Percentiles rank a stretch among this genome's conserved stretches.
These are phyloP conservation scores for Brachionus plicatilis DNA, from an alignment of 1,140 invertebrate genomes.

Conservation along the genomic window DNA sequence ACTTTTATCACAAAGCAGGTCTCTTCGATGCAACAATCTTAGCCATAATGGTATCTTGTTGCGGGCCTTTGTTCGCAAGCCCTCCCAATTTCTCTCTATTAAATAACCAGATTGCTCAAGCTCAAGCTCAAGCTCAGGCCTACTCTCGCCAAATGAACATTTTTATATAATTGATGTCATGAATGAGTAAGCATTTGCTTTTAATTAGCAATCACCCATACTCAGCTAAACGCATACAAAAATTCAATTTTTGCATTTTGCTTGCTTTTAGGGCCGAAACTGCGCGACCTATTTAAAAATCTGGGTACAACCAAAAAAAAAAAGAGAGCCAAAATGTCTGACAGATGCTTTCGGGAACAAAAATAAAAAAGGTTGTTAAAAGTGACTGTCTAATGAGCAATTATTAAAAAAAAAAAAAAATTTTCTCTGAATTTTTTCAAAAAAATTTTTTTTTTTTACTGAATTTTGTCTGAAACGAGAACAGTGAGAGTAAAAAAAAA, in stretches of 20 bases:
- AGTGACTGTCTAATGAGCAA: not conserved
- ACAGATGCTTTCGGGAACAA: not conserved
- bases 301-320: not conserved
- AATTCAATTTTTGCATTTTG: not conserved
- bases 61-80: not conserved
- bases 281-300: not conserved
- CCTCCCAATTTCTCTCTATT: not conserved
- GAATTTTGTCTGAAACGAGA: no score
- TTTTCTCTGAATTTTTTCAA: no score
- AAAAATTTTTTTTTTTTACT: no score
- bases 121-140: not conserved
- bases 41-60: slow-evolving; percentile 20
- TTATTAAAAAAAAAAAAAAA: not conserved
- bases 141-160: not conserved
- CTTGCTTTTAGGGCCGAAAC: not conserved
- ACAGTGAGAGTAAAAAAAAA: no score
- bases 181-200: slow-evolving; percentile 26
- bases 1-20: not conserved
- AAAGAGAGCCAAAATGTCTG: not conserved
- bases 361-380: not conserved
- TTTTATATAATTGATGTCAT: slow-evolving; percentile 35
- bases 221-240: not conserved
- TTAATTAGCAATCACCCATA: slow-evolving; percentile 30
- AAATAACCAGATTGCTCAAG: slow-evolving; percentile 17
- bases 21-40: not conserved